Evolutionary conservation across 37 sponge, comb jelly and placozoan genomes (phyloP), one percentile per base, ranked within the genome.

Genomic region (Chondrosia reniformis): DNA sequence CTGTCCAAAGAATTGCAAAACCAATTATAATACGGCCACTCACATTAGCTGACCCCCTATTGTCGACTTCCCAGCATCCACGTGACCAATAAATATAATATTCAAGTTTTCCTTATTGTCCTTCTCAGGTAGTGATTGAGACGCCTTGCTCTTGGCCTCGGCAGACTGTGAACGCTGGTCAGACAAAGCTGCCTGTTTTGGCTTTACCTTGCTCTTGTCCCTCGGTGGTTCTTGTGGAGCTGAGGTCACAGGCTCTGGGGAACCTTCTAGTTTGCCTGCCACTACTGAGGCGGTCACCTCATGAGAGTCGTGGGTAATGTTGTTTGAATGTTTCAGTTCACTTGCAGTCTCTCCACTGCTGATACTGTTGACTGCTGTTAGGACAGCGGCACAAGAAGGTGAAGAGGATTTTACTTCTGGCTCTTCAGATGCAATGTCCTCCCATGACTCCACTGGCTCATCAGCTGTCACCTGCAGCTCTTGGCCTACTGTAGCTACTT

Each of bases 51-150:
- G 99, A 36, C 99, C 99, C 45, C 99, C 99, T 77, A 98, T 98
- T 4, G 99, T 98, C 8, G 96, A 96, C 73, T 98, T 98, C 27
- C 99, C 99, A 30, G 99, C 99, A 83, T 98, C 99, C 10, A 98
- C 99, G 74, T 98, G 99, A 7, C 99, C 99, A 54, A 98, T 98
- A 63, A 98, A 98, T 10, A 98, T 81, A 41, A 98, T 93, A 55
- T 98, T 98, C 39, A 98, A 52, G 65, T 88, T 93, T 76, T 98
- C 99, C 34, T 97, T 94, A 13, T 80, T 87, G 21, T 87, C 85
- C 33, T 59, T 36, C 40, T 63, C 80, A 17, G 79, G 85, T 0
- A 84, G 84, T 8, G 43, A 33, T 10, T 45, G 28, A 2, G 37
- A 39, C 4, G 42, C 41, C 63, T 85, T 79, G 10, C 39, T n/a